Base-by-base conservation (phyloP, 2,888 invertebrate genomes). In the Anthoptus insignis region DNA sequence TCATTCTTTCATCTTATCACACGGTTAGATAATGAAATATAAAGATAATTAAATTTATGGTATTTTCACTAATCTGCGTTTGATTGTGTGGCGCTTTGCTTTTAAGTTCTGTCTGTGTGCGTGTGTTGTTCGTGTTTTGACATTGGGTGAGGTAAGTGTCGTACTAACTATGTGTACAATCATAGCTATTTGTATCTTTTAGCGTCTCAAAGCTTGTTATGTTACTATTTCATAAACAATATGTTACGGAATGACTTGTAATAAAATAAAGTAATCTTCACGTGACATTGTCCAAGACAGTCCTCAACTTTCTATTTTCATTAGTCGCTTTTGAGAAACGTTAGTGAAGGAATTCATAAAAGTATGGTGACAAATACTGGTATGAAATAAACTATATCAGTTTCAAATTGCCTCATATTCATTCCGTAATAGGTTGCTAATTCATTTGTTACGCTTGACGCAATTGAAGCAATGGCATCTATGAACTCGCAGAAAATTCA, bases 131-230 rank as follows among this genome's bases (percentile, higher is more conserved):
- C 29, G 21, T 34, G 21, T 54, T 3, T 9, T 9, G 37, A n/a
- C 21, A 19, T 9, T 22, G 52, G 16, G 34, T 13, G 50, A 61
- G 66, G 60, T 45, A 54, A 54, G 54, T 54, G 54, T 54, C 24
- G 14, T 37, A 14, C 37, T 54, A 54, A 47, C 47, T 47, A 47
- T 2, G 11, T 42, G 42, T 47, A n/a, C 47, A 47, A 24, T 47
- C 47, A 47, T 47, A 1, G 47, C 22, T 47, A n/a, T 47, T n/a
- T 47, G n/a, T n/a, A 24, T 24, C 24, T 47, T 47, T 3, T 42
- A 19, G 11, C 3, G 19, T 42, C 11, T 42, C 1, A 42, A 42
- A 14, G 42, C 16, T 19, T 42, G 2, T 19, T 42, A 3, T 19
- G 19, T 42, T 8, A 14, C 13, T 11, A n/a, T n/a, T n/a, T n/a